Conservation (phyloP, 2,113 vertebrate species). For the Dipodomys stephensi region DNA sequence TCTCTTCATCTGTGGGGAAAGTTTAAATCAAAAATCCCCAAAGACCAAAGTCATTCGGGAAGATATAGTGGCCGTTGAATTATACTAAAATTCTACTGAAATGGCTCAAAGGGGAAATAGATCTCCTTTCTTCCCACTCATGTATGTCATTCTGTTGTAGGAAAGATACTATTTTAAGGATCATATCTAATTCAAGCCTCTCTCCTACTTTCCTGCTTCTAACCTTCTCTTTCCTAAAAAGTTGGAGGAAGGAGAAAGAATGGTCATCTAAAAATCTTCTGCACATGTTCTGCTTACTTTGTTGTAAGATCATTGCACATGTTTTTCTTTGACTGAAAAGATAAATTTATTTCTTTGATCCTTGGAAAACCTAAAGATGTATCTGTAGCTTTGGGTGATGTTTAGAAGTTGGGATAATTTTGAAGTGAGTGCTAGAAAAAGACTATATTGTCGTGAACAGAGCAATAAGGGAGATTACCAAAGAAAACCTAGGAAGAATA, state of each 20-base stretch:
- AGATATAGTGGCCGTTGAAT: neutral
- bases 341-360: neutral
- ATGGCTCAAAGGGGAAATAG: neutral
- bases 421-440: neutral
- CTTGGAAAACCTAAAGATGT: neutral
- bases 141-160: neutral
- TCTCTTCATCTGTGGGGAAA: neutral
- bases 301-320: neutral
- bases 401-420: neutral
- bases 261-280: neutral
- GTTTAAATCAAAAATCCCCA: neutral
- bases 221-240: neutral
- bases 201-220: neutral
- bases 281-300: neutral
- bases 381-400: neutral
- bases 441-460: neutral
- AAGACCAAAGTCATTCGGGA: neutral
- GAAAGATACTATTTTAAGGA: neutral
- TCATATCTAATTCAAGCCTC: neutral
- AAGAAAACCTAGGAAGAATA: neutral
- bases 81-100: neutral
- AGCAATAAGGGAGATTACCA: neutral
- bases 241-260: neutral
- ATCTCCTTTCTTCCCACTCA: neutral
- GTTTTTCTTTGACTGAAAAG: neutral